Evolutionary conservation across 64 coral and sea anemone genomes (phyloP).

Genomic region (Porites lutea): DNA sequence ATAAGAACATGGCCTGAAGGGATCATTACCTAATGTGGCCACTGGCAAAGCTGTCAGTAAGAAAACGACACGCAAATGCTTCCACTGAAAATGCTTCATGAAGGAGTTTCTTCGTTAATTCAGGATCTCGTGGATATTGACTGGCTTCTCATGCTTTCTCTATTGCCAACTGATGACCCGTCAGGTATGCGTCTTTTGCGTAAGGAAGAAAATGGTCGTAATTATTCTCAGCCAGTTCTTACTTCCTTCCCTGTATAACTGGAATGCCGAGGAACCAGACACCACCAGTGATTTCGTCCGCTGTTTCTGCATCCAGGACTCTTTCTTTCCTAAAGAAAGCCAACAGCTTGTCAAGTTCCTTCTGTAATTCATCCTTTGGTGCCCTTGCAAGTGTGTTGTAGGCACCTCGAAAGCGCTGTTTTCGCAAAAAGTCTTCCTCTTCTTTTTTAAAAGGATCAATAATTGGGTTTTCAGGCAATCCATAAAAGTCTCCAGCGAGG

Average conservation of each 20-base stretch:
- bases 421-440: neutral
- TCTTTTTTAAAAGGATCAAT: neutral
- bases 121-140: neutral
- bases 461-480: conserved; percentile 61
- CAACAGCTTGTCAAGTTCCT: neutral
- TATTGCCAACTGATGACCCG: neutral
- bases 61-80: neutral
- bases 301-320: neutral
- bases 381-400: neutral
- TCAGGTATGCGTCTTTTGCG: conserved; percentile 18
- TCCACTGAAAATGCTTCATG: conserved; percentile 7
- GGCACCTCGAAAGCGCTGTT: neutral
- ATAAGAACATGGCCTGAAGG: too few relatives aligned
- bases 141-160: neutral
- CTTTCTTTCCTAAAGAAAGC: neutral
- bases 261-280: neutral
- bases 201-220: conserved; percentile 53
- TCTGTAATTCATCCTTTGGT: neutral
- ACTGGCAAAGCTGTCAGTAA: neutral
- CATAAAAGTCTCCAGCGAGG: conserved; percentile 74
- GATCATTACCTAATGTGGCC: neutral
- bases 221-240: conserved; percentile 20
- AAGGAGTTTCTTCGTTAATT: neutral
- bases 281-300: conserved; percentile 41
- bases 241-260: conserved; percentile 1